Percentiles rank a stretch among this genome's conserved stretches.
These are phyloP conservation scores for Drosophila lacteicornis DNA, from an alignment of 1,140 invertebrate species.

Conservation along the genomic window DNA sequence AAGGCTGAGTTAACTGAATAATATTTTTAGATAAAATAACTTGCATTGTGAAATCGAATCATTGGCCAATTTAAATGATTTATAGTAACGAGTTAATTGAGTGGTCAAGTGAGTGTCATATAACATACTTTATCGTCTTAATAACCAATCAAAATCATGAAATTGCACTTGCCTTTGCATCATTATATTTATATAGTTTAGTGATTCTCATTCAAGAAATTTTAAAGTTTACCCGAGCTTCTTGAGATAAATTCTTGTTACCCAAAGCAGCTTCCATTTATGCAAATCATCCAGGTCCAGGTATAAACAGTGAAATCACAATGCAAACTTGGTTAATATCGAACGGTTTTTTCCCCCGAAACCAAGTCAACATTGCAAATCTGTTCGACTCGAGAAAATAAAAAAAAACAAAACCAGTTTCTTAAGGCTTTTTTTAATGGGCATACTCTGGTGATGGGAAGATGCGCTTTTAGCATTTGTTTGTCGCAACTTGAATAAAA, in stretches of 20 bases:
- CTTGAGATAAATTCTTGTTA: slow-evolving; percentile 4
- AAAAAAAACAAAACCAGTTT: slow-evolving; percentile 46
- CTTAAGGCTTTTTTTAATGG: slow-evolving; percentile 16
- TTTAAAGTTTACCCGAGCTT: neutral
- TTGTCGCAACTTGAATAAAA: neutral
- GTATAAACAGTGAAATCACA: slow-evolving; percentile 49
- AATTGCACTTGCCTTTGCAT: neutral
- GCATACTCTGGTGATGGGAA: slow-evolving; percentile 17
- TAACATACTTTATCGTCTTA: neutral
- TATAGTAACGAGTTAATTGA: slow-evolving; percentile 9
- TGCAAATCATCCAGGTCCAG: slow-evolving; percentile 27
- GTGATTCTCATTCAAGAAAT: neutral
- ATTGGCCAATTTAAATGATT: slow-evolving; percentile 1
- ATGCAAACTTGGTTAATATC: slow-evolving; percentile 31
- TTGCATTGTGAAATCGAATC: neutral
- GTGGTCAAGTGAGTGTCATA: slow-evolving; percentile 1
- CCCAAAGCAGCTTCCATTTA: neutral
- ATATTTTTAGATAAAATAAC: neutral
- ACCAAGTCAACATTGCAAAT: slow-evolving; percentile 50
- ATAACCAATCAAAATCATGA: neutral
- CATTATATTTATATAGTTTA: neutral
- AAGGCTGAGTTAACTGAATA: neutral
- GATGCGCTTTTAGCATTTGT: neutral
- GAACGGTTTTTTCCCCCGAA: slow-evolving; percentile 44
- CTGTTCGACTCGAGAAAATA: slow-evolving; percentile 23